Percentiles rank a stretch among this genome's conserved stretches.
Evolutionary conservation across 1,140 invertebrate genomes (phyloP).

Genomic region (Drosophila funebris): DNA sequence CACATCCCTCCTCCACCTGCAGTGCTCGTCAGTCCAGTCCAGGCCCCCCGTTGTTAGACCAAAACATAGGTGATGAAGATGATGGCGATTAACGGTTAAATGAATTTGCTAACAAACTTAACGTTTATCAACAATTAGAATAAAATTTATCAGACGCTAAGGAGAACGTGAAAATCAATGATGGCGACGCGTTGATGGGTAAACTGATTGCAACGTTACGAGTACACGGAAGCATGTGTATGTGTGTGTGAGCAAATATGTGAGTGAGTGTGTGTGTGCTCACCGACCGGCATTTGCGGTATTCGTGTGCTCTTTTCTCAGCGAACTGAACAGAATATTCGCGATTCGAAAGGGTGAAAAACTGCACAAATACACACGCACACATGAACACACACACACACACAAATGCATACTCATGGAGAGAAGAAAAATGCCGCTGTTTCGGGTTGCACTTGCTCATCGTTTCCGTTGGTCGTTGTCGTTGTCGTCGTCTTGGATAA

Average conservation of each 20-base stretch:
- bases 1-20: not conserved
- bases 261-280: conserved; percentile 2
- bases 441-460: conserved; percentile 56
- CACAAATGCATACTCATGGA: conserved; percentile 22
- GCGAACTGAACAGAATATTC: conserved; percentile 49
- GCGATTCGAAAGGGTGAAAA: conserved; percentile 69
- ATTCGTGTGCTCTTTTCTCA: conserved; percentile 53
- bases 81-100: too few species aligned
- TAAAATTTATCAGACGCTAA: not conserved
- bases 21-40: not conserved
- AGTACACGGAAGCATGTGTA: not conserved
- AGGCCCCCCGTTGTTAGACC: not conserved
- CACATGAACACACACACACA: conserved; percentile 22
- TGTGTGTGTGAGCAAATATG: not conserved
- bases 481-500: conserved; percentile 50
- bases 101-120: conserved; percentile 1
- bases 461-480: conserved; percentile 48
- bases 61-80: too few species aligned
- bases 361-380: conserved; percentile 42
- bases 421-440: conserved; percentile 38
- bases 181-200: conserved; percentile 14
- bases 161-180: conserved; percentile 39
- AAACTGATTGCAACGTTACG: conserved; percentile 22
- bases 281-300: conserved; percentile 59
- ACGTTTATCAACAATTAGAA: conserved; percentile 26